Evolutionary conservation across 2,797 vertebrate species (phyloP).

Genomic region (Atherinosoma microstoma): DNA sequence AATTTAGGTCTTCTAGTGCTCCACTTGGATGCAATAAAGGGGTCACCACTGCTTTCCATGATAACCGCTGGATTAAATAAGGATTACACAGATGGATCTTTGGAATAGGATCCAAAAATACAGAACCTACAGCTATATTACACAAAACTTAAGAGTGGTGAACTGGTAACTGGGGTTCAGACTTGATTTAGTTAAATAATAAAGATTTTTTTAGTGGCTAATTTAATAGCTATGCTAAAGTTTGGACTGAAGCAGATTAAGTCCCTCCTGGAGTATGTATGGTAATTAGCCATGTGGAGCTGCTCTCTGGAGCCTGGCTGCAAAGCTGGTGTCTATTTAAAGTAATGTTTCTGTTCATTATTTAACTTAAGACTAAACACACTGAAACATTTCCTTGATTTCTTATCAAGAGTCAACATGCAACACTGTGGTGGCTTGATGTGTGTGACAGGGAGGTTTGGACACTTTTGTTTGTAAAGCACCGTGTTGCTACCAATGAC

Average conservation of each 20-base stretch:
- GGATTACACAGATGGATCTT: background rate
- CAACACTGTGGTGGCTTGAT: background rate
- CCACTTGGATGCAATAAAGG: background rate
- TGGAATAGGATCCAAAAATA: background rate
- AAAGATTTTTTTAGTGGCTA: no score
- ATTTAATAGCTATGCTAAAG: no score
- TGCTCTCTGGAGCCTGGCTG: no score
- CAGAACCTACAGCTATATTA: background rate
- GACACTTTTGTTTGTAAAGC: background rate
- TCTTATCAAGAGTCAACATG: background rate
- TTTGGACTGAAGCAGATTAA: no score
- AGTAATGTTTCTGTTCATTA: background rate
- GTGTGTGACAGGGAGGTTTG: background rate
- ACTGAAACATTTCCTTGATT: background rate
- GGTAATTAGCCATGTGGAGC: background rate
- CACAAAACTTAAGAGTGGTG: background rate
- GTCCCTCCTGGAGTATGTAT: no score
- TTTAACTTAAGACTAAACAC: background rate
- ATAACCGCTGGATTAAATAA: background rate
- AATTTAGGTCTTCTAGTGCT: constrained; percentile 11
- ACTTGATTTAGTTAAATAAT: no score
- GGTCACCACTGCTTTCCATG: background rate
- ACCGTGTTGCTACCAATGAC: background rate
- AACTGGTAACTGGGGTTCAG: no score
- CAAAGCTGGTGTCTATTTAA: background rate